A percentile compares a stretch with the other conserved stretches of the same genome.
Evolutionary conservation across 2,113 vertebrate species (phyloP).

Genomic region (Corapipo altera): DNA sequence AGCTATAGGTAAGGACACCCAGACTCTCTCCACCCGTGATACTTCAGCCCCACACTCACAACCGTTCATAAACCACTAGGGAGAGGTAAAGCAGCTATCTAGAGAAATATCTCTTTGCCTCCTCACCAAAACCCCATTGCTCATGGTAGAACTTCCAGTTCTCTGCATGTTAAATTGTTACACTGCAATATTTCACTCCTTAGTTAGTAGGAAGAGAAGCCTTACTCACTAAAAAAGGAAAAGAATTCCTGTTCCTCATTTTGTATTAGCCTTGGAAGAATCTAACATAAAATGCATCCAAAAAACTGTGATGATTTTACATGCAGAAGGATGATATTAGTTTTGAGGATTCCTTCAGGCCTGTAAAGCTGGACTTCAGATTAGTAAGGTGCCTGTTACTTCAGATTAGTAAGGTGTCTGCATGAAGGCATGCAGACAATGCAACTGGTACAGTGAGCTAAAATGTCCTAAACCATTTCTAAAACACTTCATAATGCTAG

Average conservation of each 20-base stretch:
- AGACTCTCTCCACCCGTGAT: background rate
- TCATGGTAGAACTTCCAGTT: background rate
- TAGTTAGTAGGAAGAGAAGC: background rate
- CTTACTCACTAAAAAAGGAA: background rate
- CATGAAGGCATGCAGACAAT: background rate
- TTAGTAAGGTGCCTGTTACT: background rate
- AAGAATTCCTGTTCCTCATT: background rate
- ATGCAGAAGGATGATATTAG: background rate
- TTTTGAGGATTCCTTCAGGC: background rate
- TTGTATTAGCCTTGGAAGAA: background rate
- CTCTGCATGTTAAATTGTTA: background rate
- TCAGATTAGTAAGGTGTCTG: background rate
- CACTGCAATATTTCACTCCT: background rate
- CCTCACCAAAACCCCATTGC: background rate
- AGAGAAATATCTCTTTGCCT: background rate
- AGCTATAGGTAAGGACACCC: background rate
- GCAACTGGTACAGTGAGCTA: background rate
- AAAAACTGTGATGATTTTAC: background rate
- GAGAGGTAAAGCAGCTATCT: background rate
- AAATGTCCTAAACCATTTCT: constrained; percentile 10
- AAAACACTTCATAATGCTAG: background rate
- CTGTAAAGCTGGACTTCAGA: background rate
- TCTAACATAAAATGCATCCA: background rate
- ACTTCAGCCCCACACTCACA: background rate
- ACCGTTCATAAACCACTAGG: background rate